Evolutionary conservation across 2,113 vertebrate genomes (phyloP).

Genomic region (Psettodes erumei): DNA sequence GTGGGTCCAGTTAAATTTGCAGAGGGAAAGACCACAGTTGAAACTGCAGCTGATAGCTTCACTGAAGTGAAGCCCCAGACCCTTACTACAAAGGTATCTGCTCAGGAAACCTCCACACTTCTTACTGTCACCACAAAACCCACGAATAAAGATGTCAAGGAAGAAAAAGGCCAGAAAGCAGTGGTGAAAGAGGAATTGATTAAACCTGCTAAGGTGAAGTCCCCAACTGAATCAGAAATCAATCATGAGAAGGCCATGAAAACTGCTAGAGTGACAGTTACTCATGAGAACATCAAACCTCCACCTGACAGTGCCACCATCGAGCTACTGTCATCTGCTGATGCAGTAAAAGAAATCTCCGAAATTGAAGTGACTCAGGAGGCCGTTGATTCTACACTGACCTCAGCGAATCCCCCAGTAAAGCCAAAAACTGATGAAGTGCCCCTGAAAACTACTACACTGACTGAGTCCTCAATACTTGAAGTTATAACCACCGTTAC

Average conservation of each 20-base stretch:
- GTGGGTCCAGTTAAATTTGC: constrained; percentile 14
- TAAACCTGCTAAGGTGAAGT: constrained; percentile 24
- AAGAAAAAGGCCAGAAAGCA: neutral
- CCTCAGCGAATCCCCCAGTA: neutral
- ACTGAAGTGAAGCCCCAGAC: constrained; percentile 28
- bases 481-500: constrained; percentile 28
- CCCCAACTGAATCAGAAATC: constrained; percentile 26
- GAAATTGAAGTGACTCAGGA: constrained; percentile 37
- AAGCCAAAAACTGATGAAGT: constrained; percentile 29
- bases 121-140: constrained; percentile 5
- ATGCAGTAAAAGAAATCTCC: constrained; percentile 6
- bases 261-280: constrained; percentile 12
- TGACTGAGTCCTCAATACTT: constrained; percentile 29
- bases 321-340: constrained; percentile 6
- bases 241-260: constrained; percentile 19
- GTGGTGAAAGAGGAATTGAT: constrained; percentile 4
- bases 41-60: constrained; percentile 11
- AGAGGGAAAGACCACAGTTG: constrained; percentile 5
- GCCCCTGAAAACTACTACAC: constrained; percentile 3
- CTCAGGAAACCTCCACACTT: constrained; percentile 18
- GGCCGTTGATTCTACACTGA: constrained; percentile 5
- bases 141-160: constrained; percentile 17
- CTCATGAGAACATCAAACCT: constrained; percentile 33
- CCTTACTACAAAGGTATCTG: neutral
- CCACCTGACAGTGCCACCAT: constrained; percentile 4